Percentiles rank a stretch among this genome's conserved stretches.
phyloP scores from a whole-genome alignment of 2,888 invertebrate genomes.

The Drosophila greeni region DNA sequence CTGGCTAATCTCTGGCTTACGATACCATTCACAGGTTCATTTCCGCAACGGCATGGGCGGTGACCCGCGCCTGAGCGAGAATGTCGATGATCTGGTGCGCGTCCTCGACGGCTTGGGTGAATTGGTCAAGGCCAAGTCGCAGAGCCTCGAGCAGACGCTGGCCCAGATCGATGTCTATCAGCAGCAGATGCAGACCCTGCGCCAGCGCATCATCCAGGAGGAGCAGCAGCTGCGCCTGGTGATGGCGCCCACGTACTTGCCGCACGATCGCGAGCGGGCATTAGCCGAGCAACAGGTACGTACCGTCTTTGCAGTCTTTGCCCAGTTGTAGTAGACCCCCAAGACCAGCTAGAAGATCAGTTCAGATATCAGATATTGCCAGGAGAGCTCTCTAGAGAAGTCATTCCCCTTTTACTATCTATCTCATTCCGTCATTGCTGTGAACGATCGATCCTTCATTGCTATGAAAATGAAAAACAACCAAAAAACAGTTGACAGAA shows the following conservation, averaged over 20 bases:
- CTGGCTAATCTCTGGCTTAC: slow-evolving; percentile 29
- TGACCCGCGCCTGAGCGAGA: slow-evolving; percentile 86
- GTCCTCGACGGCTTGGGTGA: slow-evolving; percentile 83
- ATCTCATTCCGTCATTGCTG: slow-evolving; percentile 58
- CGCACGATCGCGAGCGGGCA: slow-evolving; percentile 90
- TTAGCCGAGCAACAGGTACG: slow-evolving; percentile 92
- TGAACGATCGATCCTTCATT: slow-evolving; percentile 46
- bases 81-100: slow-evolving; percentile 84
- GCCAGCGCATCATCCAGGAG: slow-evolving; percentile 90
- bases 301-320: slow-evolving; percentile 45
- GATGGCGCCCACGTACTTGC: slow-evolving; percentile 89
- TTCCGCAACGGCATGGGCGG: slow-evolving; percentile 92
- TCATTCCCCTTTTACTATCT: slow-evolving; percentile 11
- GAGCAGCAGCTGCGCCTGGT: slow-evolving; percentile 92
- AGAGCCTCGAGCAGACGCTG: slow-evolving; percentile 86
- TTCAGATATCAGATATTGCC: slow-evolving; percentile 27
- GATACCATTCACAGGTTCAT: slow-evolving; percentile 83
- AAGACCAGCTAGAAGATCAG: slow-evolving; percentile 36
- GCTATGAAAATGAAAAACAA: slow-evolving; percentile 15
- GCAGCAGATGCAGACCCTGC: slow-evolving; percentile 90
- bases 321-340: slow-evolving; percentile 29
- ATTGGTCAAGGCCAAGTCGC: slow-evolving; percentile 74
- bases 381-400: slow-evolving; percentile 28
- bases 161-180: slow-evolving; percentile 92
- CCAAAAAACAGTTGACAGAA: slow-evolving; percentile 70